Conservation (phyloP, 1,140 invertebrate genomes). For the Hetaerina americana region DNA sequence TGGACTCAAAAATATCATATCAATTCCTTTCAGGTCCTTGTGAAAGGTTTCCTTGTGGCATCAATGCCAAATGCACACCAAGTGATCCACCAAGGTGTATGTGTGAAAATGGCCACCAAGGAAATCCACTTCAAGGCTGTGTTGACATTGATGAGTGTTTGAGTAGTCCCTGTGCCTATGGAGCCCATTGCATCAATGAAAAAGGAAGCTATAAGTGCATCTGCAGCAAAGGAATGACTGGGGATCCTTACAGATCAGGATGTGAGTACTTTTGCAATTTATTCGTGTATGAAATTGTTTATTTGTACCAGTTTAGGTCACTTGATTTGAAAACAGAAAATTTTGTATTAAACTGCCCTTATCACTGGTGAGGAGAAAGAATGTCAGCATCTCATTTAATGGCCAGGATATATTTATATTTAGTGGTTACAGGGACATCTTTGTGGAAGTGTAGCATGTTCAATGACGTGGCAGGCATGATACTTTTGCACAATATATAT, state of each 20-base stretch:
- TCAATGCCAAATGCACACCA: conserved; percentile 84
- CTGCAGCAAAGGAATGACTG: conserved; percentile 64
- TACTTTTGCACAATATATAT: too few species aligned
- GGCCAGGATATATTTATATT: too few species aligned
- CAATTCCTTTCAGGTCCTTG: conserved; percentile 60
- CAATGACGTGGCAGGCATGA: too few species aligned
- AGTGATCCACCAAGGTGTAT: conserved; percentile 78
- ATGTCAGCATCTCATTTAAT: too few species aligned
- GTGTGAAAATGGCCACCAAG: conserved; percentile 70
- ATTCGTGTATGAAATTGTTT: too few species aligned
- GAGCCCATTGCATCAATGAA: conserved; percentile 74
- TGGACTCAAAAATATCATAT: too few species aligned
- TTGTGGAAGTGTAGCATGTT: too few species aligned
- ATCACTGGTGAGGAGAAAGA: too few species aligned
- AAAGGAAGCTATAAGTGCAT: conserved; percentile 72
- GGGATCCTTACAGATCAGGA: conserved; percentile 69
- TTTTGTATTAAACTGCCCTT: too few species aligned
- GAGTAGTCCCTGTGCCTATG: conserved; percentile 66
- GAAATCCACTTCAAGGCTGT: conserved; percentile 69
- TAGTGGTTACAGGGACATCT: too few species aligned
- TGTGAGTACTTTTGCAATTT: conserved; percentile 47
- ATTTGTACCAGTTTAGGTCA: too few species aligned
- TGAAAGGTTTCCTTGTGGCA: conserved; percentile 74
- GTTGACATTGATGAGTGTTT: conserved; percentile 70
- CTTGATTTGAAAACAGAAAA: too few species aligned